Percentiles rank a stretch among this genome's conserved stretches.
Conservation (phyloP, 2,888 invertebrate genomes). For the Tetranychus truncatus region DNA sequence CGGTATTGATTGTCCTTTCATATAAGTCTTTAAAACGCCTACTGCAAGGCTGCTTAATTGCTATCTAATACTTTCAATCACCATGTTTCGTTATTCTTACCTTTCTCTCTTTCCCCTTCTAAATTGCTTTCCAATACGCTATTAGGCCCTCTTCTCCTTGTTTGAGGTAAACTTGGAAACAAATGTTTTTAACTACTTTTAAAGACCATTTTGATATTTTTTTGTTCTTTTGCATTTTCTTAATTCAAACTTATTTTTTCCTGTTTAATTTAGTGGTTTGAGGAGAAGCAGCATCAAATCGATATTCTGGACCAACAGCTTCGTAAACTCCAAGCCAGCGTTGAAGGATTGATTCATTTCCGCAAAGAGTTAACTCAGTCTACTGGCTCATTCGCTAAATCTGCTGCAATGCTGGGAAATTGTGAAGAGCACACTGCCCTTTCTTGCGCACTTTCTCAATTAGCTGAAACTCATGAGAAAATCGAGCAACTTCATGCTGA, state of each 20-base stretch:
- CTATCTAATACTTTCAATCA: background rate
- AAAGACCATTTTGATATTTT: background rate
- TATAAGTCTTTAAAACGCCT: background rate
- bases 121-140: conserved; percentile 3
- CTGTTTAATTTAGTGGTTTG: conserved; percentile 66
- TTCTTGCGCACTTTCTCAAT: conserved; percentile 67
- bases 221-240: conserved; percentile 3
- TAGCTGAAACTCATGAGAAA: conserved; percentile 70
- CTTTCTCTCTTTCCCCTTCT: background rate
- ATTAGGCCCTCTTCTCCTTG: background rate
- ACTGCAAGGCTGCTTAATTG: background rate
- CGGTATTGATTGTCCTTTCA: background rate
- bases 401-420: conserved; percentile 69
- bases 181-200: conserved; percentile 3
- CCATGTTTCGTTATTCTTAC: background rate
- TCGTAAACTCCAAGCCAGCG: conserved; percentile 61
- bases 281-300: conserved; percentile 76
- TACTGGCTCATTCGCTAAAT: conserved; percentile 66
- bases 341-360: conserved; percentile 68
- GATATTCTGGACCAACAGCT: conserved; percentile 75
- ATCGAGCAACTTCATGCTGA: conserved; percentile 69
- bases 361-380: conserved; percentile 61
- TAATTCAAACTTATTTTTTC: conserved; percentile 10
- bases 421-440: conserved; percentile 81
- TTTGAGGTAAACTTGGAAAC: background rate